Conservation (phyloP, 2,797 vertebrate species). For the Nyctibius grandis region DNA sequence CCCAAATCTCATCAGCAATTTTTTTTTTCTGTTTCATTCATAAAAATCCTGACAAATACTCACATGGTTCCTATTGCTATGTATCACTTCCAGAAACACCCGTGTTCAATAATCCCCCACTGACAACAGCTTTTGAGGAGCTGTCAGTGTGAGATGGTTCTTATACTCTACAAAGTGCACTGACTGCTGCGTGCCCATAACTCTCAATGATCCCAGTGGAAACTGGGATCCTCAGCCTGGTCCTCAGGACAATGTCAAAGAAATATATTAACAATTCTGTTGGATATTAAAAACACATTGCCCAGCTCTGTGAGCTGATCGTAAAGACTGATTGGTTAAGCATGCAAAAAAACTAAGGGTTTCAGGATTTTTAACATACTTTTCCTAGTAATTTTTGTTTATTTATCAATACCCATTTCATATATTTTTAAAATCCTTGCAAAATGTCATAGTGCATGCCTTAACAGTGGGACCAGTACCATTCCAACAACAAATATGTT, state of each 20-base stretch:
- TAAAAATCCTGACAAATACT: background rate
- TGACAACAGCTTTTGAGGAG: background rate
- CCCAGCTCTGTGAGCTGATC: background rate
- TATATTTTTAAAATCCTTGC: background rate
- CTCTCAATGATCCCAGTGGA: background rate
- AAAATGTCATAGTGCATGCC: background rate
- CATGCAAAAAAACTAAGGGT: background rate
- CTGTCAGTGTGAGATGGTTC: background rate
- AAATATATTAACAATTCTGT: background rate
- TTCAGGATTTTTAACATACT: background rate
- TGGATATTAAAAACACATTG: conserved; percentile 21
- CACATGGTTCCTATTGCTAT: background rate
- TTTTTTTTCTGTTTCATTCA: background rate
- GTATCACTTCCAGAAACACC: background rate
- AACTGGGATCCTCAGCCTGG: background rate
- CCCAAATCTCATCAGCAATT: background rate
- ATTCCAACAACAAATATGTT: background rate
- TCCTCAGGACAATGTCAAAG: background rate
- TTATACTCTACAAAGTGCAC: background rate
- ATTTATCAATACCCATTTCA: background rate
- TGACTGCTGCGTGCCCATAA: background rate
- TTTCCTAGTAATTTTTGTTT: background rate
- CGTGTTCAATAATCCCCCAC: background rate
- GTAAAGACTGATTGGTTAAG: background rate
- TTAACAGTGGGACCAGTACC: background rate